Evolutionary conservation across 2,797 vertebrate genomes (phyloP).

Genomic region (Australoheros facetus): DNA sequence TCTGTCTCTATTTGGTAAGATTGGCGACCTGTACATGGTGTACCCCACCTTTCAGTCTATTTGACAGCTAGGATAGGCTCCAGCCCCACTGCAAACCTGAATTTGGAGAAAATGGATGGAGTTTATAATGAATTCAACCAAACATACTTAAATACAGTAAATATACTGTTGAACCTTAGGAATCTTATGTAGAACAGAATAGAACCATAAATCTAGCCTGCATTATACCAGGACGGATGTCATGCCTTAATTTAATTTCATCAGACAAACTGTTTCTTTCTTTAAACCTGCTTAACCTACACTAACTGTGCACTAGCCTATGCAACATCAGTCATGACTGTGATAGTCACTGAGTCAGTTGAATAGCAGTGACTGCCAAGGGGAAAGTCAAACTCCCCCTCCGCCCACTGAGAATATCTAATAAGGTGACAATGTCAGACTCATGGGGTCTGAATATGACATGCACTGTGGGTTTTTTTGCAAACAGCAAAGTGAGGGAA

Average conservation of each 20-base stretch:
- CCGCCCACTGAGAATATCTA: neutral
- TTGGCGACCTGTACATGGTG: neutral
- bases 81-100: too few relatives aligned
- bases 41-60: neutral
- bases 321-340: neutral
- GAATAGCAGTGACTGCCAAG: neutral
- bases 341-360: constrained; percentile 3
- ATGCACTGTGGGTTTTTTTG: neutral
- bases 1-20: neutral
- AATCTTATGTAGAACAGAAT: neutral
- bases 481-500: neutral
- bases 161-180: too few relatives aligned
- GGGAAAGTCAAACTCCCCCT: constrained; percentile 1
- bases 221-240: neutral
- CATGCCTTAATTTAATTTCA: neutral
- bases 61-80: too few relatives aligned
- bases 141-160: neutral
- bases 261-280: neutral
- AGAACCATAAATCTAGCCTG: neutral
- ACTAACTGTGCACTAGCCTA: neutral
- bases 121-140: neutral
- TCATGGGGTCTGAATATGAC: neutral
- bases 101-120: too few relatives aligned
- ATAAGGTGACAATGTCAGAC: constrained; percentile 15
- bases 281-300: neutral